Conservation (phyloP, 1,140 invertebrate genomes). For the Trinorchestia longiramus region DNA sequence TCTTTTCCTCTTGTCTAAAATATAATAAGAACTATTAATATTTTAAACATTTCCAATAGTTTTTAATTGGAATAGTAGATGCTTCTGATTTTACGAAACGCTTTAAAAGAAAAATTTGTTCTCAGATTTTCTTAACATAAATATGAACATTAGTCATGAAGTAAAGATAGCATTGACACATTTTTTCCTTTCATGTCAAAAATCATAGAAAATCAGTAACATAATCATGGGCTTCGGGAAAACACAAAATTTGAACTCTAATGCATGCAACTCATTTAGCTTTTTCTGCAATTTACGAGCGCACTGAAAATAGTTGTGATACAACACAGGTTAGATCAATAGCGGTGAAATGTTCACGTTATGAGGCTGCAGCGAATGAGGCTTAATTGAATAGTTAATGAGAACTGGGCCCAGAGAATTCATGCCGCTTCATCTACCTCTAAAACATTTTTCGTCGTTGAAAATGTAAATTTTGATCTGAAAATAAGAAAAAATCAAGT, state of each 20-base stretch:
- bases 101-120: neutral
- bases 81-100: neutral
- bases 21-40: no score
- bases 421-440: neutral
- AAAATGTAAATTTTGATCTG: neutral
- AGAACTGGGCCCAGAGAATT: neutral
- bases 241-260: neutral
- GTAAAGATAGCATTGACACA: neutral
- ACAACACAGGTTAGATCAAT: neutral
- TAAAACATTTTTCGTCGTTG: neutral
- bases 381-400: neutral
- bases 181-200: neutral
- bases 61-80: neutral
- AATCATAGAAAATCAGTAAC: neutral
- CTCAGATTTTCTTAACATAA: neutral
- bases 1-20: no score
- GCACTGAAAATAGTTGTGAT: neutral
- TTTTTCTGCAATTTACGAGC: neutral
- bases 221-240: neutral
- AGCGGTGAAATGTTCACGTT: neutral
- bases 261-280: neutral
- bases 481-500: neutral
- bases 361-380: neutral
- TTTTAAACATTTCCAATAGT: no score
- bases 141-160: no score